Conservation (phyloP, 1,140 invertebrate species). For the Lepidurus arcticus region DNA sequence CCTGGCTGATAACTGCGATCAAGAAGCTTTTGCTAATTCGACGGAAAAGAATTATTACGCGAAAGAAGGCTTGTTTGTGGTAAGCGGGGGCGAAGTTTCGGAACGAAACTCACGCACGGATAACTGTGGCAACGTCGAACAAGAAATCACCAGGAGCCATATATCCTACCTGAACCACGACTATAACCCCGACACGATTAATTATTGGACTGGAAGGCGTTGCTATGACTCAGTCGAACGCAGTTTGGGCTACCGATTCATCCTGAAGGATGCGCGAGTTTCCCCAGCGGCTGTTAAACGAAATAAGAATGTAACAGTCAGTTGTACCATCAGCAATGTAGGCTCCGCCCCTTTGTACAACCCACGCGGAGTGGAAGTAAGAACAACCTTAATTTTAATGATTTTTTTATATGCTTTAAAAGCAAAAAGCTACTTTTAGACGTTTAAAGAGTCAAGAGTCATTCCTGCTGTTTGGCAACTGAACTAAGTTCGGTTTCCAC, state of each 20-base stretch:
- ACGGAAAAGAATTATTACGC: slow-evolving; percentile 17
- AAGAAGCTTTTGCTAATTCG: not conserved
- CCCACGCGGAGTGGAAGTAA: slow-evolving; percentile 27
- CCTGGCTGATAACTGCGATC: not conserved
- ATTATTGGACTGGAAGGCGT: not conserved
- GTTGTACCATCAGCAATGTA: slow-evolving; percentile 23
- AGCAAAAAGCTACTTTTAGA: too few species aligned
- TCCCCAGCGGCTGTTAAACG: slow-evolving; percentile 1
- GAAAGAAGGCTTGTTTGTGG: not conserved
- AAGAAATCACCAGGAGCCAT: slow-evolving; percentile 21
- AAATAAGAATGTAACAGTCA: slow-evolving; percentile 1
- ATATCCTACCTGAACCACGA: slow-evolving; percentile 29
- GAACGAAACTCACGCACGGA: not conserved
- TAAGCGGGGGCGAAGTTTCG: slow-evolving; percentile 27
- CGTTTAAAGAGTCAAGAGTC: too few species aligned
- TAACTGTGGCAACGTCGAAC: not conserved
- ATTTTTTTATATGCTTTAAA: too few species aligned
- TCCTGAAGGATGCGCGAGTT: not conserved
- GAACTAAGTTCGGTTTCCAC: too few species aligned
- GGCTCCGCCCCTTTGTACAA: slow-evolving; percentile 31
- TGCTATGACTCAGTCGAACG: slow-evolving; percentile 25
- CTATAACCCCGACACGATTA: slow-evolving; percentile 20
- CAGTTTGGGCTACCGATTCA: slow-evolving; percentile 29
- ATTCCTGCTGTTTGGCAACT: too few species aligned
- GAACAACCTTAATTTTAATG: not conserved